These are phyloP conservation scores for Enteromius fasciolatus DNA, from an alignment of 2,797 vertebrate species.

Conservation along the genomic window DNA sequence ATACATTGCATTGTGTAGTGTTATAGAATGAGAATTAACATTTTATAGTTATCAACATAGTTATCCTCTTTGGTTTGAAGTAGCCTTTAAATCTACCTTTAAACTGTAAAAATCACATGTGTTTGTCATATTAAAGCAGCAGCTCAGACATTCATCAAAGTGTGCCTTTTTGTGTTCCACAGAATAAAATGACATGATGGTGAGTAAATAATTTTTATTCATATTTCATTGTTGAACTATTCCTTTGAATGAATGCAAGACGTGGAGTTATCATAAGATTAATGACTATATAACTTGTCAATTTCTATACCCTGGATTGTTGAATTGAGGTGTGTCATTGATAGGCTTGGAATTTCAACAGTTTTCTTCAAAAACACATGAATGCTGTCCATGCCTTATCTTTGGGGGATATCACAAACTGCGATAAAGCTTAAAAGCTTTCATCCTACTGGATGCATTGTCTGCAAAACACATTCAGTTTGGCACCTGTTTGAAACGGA, in stretches of 20 bases:
- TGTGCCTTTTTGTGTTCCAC: not conserved
- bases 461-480: conserved; percentile 7
- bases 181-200: conserved; percentile 14
- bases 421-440: conserved; percentile 24
- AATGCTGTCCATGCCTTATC: conserved; percentile 31
- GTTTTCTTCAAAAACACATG: conserved; percentile 25
- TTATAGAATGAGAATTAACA: not conserved
- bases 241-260: conserved; percentile 5
- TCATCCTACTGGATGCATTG: conserved; percentile 1
- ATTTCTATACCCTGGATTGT: not conserved
- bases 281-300: conserved; percentile 11
- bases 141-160: conserved; percentile 6
- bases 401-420: conserved; percentile 5
- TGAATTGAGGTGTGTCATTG: not conserved
- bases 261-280: not conserved
- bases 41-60: not conserved
- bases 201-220: conserved; percentile 2
- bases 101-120: not conserved
- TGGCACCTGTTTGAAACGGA: not conserved
- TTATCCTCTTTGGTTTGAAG: not conserved
- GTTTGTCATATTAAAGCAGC: not conserved
- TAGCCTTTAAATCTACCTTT: not conserved
- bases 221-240: conserved; percentile 4
- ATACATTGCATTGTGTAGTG: not conserved
- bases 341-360: conserved; percentile 24